phyloP scores from a whole-genome alignment of 2,113 vertebrate species.

The Bubalus kerabau region DNA sequence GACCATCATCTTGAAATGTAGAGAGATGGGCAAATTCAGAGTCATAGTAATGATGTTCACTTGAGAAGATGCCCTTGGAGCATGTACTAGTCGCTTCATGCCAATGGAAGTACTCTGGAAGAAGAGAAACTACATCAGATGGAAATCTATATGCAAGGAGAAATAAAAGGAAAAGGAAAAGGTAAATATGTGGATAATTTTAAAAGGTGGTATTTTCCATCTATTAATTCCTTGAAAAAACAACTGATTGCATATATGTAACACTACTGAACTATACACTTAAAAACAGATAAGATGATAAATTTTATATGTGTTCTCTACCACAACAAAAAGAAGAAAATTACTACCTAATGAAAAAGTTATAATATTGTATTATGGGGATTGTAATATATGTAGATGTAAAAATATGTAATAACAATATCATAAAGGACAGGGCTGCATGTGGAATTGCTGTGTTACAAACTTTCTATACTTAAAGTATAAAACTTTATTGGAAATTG shows the following conservation, averaged over 20 bases:
- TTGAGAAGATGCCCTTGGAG: accelerated
- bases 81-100: background rate
- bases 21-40: background rate
- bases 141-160: background rate
- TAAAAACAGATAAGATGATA: background rate
- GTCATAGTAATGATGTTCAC: background rate
- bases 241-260: background rate
- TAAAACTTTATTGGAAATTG: background rate
- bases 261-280: background rate
- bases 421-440: background rate
- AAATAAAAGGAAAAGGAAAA: background rate
- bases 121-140: background rate
- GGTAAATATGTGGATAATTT: background rate
- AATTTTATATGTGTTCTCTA: background rate
- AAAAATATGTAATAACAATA: background rate
- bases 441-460: background rate
- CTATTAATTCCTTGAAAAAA: background rate
- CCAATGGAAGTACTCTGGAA: background rate
- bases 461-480: background rate
- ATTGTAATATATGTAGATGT: background rate
- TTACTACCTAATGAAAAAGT: background rate
- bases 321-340: background rate
- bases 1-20: background rate
- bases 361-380: background rate
- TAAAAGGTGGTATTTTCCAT: background rate